Conservation (phyloP, 2,797 vertebrate genomes). For the Botia kubotai region DNA sequence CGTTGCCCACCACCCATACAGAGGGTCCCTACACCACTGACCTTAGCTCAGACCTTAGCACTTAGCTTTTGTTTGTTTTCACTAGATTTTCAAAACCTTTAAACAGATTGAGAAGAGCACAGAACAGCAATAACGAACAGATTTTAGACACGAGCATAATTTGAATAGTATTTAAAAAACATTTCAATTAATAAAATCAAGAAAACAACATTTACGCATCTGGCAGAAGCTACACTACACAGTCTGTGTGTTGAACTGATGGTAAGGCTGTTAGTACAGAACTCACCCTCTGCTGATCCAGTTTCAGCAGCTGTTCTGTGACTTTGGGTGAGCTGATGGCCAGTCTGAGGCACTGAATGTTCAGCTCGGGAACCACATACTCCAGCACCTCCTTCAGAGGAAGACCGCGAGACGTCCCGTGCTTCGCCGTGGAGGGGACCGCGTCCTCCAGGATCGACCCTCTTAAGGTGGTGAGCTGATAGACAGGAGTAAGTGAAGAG, state of each 20-base stretch:
- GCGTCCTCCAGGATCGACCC: constrained; percentile 86
- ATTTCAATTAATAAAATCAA: too few species aligned
- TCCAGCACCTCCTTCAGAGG: constrained; percentile 88
- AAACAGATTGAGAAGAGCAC: too few species aligned
- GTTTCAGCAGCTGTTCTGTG: constrained; percentile 82
- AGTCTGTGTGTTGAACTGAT: not conserved
- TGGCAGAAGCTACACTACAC: not conserved
- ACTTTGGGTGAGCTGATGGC: constrained; percentile 81
- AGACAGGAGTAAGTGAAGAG: not conserved
- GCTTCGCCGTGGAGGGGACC: constrained; percentile 84
- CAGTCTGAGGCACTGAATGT: constrained; percentile 83
- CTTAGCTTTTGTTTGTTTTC: too few species aligned
- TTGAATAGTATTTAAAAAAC: too few species aligned
- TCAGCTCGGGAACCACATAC: constrained; percentile 83
- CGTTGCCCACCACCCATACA: too few species aligned
- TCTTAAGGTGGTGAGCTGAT: constrained; percentile 83
- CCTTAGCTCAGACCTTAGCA: too few species aligned
- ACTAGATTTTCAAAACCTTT: too few species aligned
- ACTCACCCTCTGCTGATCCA: constrained; percentile 86
- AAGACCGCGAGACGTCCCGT: constrained; percentile 81
- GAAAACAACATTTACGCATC: too few species aligned
- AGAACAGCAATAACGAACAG: too few species aligned
- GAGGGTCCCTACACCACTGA: too few species aligned
- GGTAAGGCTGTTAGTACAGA: too few species aligned
- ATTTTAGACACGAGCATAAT: too few species aligned